A percentile compares a stretch with the other conserved stretches of the same genome.
These are phyloP conservation scores for Centrocercus urophasianus DNA, from an alignment of 2,113 vertebrate genomes.

Conservation along the genomic window DNA sequence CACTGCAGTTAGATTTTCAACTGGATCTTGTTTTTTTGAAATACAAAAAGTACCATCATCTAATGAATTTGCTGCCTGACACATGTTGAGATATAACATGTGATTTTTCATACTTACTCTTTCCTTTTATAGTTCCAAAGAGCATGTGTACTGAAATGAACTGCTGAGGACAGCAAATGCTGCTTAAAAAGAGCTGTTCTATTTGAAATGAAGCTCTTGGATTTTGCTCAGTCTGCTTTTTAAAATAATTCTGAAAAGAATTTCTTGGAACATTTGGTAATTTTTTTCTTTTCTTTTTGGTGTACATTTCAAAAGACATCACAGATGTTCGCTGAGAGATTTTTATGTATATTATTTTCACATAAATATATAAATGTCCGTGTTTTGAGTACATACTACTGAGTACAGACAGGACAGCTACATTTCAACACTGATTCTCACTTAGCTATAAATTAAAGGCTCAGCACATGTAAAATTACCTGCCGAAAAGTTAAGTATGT, in stretches of 20 bases:
- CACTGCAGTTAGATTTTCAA: background rate
- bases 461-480: background rate
- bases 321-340: background rate
- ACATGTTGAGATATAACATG: background rate
- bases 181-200: background rate
- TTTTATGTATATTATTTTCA: background rate
- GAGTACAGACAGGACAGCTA: background rate
- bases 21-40: background rate
- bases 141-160: background rate
- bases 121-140: background rate
- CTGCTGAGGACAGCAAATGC: conserved; percentile 45
- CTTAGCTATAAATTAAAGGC: background rate
- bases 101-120: background rate
- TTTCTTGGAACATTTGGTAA: background rate
- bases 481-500: background rate
- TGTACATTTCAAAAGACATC: conserved; percentile 3
- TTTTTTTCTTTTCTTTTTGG: conserved; percentile 1
- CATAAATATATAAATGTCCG: background rate
- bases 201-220: background rate
- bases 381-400: background rate
- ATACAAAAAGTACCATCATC: background rate
- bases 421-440: background rate
- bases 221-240: conserved; percentile 32
- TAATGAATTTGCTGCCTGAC: background rate
- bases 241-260: background rate